Evolutionary conservation across 2,797 vertebrate genomes (phyloP), one percentile per base, ranked within the genome.

Genomic region (Tympanoctomys barrerae): DNA sequence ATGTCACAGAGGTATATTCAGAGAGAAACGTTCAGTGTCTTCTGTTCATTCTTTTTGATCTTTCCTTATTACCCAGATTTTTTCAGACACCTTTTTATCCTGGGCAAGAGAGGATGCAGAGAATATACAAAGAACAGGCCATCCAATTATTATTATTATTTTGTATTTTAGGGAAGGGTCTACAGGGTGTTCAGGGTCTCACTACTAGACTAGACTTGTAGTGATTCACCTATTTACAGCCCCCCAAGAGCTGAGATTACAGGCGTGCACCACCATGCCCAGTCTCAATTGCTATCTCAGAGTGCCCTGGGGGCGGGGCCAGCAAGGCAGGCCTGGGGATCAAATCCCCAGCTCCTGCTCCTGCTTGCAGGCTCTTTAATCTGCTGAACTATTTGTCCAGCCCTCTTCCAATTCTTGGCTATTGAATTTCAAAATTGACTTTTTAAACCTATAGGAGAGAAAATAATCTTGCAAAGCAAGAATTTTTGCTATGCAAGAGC

Each of bases 371-470:
- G 42, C 42, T 42, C 42, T 42, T 42, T 42, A 42, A 42, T 42
- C 42, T 5, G 42, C 42, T 42, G 42, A 42, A 5, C 42, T 42
- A 42, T 42, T 42, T 42, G 42, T 3, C 42, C 42, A 42, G 42
- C 42, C 42, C 42, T 42, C 42, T 42, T 42, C 42, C 42, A 71
- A 18, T 78, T 64, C 86, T 90, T 66, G 66, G 46, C 36, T 81
- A 57, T 57, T 70, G 33, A 66, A 73, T 81, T 92, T 89, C 70
- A 86, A 94, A 83, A 87, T 9, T 21, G 12, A 36, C 49, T 84
- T 88, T 85, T 31, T 54, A 86, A 94, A 87, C 28, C 39, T n/a
- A n/a, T 4, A 42, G n/a, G 57, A 79, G 24, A 91, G 78, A 87
- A 82, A 89, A 36, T 59, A 87, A 61, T 80, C 75, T 52, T 61